Evolutionary conservation across 2,888 invertebrate species (phyloP).

Genomic region (Altica lythri): DNA sequence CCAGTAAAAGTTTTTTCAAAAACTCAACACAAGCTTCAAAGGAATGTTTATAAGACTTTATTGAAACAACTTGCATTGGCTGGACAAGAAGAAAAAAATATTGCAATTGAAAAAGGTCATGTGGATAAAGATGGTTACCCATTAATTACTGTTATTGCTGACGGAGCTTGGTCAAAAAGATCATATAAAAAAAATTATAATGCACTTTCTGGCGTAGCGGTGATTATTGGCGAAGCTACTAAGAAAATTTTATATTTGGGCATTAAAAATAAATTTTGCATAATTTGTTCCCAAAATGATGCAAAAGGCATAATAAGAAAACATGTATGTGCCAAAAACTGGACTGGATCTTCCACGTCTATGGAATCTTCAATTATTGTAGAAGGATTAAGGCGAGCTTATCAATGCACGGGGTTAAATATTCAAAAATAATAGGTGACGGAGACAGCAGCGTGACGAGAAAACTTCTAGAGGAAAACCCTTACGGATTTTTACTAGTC

Average conservation of each 20-base stretch:
- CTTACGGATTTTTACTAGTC: slow-evolving; percentile 36
- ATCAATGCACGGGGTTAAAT: slow-evolving; percentile 43
- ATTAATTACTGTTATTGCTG: background rate
- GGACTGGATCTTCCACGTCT: slow-evolving; percentile 41
- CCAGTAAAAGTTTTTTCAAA: background rate
- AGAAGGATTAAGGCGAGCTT: slow-evolving; percentile 48
- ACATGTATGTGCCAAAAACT: slow-evolving; percentile 48
- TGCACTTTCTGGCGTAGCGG: slow-evolving; percentile 46
- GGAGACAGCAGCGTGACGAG: slow-evolving; percentile 49
- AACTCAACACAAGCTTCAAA: background rate
- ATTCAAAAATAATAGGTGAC: slow-evolving; percentile 46
- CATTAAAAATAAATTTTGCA: slow-evolving; percentile 46
- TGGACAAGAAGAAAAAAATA: background rate
- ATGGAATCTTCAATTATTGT: slow-evolving; percentile 48
- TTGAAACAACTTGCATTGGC: background rate
- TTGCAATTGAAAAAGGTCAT: background rate
- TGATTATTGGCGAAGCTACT: slow-evolving; percentile 37
- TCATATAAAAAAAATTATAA: too few relatives aligned
- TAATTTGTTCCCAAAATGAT: slow-evolving; percentile 41
- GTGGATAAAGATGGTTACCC: too few relatives aligned
- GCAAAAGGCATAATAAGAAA: slow-evolving; percentile 31
- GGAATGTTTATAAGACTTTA: background rate
- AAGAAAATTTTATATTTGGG: slow-evolving; percentile 43
- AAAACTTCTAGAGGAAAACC: slow-evolving; percentile 37
- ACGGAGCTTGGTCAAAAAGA: too few relatives aligned